These are phyloP conservation scores for Catharus ustulatus DNA, from an alignment of 2,797 vertebrate species.

Conservation along the genomic window DNA sequence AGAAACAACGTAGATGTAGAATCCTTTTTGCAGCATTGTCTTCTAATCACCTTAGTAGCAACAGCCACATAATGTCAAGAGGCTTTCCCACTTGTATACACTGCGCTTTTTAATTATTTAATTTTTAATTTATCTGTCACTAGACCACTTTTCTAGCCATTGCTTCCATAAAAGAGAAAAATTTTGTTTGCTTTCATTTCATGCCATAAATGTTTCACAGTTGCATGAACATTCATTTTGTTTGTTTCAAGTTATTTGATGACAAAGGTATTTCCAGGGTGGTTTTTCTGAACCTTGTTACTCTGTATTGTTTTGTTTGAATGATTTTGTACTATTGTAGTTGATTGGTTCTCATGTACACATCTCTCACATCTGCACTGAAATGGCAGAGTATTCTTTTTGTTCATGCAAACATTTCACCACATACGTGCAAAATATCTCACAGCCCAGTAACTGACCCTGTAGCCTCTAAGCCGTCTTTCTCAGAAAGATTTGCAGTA, in stretches of 20 bases:
- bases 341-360: neutral
- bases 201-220: neutral
- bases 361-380: neutral
- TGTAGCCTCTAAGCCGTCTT: neutral
- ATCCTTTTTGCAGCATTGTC: neutral
- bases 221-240: conserved; percentile 26
- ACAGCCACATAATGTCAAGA: neutral
- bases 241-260: conserved; percentile 37
- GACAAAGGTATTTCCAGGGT: neutral
- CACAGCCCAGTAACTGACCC: neutral
- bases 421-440: neutral
- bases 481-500: neutral
- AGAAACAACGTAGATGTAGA: neutral
- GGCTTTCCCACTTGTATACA: neutral
- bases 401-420: neutral
- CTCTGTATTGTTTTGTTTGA: conserved; percentile 15
- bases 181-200: neutral
- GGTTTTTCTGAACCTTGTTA: neutral
- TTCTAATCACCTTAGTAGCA: neutral
- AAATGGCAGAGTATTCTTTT: neutral
- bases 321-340: neutral
- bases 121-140: neutral
- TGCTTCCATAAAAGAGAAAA: neutral
- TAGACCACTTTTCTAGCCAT: neutral
- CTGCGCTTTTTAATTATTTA: neutral